Evolutionary conservation across 2,797 vertebrate species (phyloP), one percentile per base, ranked within the genome.

Genomic region (Danionella dracula): DNA sequence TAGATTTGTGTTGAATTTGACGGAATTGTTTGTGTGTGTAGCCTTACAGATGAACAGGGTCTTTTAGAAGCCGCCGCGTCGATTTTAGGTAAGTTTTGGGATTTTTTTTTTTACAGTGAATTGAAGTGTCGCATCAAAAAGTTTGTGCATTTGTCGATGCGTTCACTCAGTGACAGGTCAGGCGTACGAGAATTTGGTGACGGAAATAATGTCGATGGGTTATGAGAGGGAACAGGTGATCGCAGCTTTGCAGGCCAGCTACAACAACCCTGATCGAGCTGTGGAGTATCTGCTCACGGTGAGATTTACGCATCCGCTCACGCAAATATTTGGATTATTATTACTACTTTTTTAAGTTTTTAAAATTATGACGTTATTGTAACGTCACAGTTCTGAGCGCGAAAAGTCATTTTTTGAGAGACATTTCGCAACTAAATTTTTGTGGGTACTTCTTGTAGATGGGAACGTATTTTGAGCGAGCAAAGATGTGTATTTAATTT

Each of bases 251-350:
- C 73, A 84, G 72, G 89, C 89, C 23, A 91, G 89, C 60, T 91
- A 76, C 77, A 91, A 91, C 78, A 91, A 91, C 74, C 89, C 89
- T 0, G 89, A 91, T 82, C 74, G 89, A 53, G 89, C 89, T 1
- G 89, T 91, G 61, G 89, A 91, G 70, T 91, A 91, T 68, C 78
- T 91, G 5, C 86, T 91, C n/a, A 90, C 82, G 82, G 89, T 91
- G 67, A 87, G 81, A 53, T 31, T 35, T 27, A 12, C n/a, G 23
- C 23, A 3, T 27, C 6, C 6, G 3, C 3, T 27, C 6, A 5
- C 17, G 11, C 17, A 2, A 9, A 44, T 16, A 44, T 16, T 45
- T 17, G 11, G 10, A 10, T n/a, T n/a, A 4, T 19, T 45, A 11
- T 11, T 4, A 2, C 20, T 44, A 44, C 16, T 44, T 20, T 20